Percentiles rank a stretch among this genome's conserved stretches.
Conservation (phyloP, 2,888 invertebrate genomes). For the Oligia strigilis region DNA sequence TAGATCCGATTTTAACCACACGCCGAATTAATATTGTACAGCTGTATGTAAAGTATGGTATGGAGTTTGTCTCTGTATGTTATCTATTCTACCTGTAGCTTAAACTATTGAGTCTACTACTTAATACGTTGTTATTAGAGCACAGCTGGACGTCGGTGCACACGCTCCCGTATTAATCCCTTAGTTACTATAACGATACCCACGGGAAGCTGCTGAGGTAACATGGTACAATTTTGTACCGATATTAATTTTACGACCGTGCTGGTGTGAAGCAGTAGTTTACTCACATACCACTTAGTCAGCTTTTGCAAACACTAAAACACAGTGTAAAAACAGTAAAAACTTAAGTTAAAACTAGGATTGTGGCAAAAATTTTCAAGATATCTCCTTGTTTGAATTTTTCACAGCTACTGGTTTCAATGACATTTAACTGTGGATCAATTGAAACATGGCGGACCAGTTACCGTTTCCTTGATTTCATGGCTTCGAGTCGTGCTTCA, state of each 20-base stretch:
- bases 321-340: neutral
- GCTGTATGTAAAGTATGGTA: neutral
- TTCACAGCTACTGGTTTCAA: neutral
- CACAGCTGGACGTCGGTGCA: conserved; percentile 44
- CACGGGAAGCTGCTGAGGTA: conserved; percentile 17
- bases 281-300: neutral
- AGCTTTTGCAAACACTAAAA: neutral
- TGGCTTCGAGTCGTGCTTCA: neutral
- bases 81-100: neutral
- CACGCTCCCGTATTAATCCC: conserved; percentile 32
- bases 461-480: neutral
- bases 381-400: neutral
- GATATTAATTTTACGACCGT: conserved; percentile 43
- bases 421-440: neutral
- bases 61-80: neutral
- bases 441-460: neutral
- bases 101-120: conserved; percentile 3
- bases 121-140: conserved; percentile 24
- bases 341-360: too few relatives aligned
- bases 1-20: too few relatives aligned
- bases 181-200: conserved; percentile 37
- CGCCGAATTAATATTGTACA: neutral
- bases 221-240: conserved; percentile 19
- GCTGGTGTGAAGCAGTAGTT: neutral
- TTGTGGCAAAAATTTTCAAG: neutral